Conservation (phyloP, 92 coral and sea anemone species). For the Chrysogorgia sp. region DNA sequence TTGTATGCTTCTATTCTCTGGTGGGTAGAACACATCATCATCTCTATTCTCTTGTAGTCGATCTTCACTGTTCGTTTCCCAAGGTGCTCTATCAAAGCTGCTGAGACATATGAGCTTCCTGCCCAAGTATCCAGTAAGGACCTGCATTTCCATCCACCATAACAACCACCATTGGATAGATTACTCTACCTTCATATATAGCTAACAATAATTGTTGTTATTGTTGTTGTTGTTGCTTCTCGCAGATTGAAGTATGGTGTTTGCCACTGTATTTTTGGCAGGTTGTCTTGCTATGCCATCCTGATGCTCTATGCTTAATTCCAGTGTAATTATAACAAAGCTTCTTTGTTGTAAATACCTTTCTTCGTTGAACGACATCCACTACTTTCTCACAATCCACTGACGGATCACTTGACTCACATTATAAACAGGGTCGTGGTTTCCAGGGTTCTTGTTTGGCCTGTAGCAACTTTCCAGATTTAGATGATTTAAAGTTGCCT, state of each 20-base stretch:
- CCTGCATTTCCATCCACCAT: constrained; percentile 47
- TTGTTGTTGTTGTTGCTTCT: constrained; percentile 42
- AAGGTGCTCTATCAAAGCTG: constrained; percentile 54
- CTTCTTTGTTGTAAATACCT: constrained; percentile 32
- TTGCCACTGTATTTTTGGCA: constrained; percentile 55
- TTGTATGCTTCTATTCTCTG: constrained; percentile 54
- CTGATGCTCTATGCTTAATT: constrained; percentile 55
- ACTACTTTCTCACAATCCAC: constrained; percentile 66
- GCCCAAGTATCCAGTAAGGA: constrained; percentile 13
- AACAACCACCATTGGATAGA: constrained; percentile 49
- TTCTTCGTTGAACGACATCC: constrained; percentile 54
- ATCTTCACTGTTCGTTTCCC: constrained; percentile 48
- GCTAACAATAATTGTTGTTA: constrained; percentile 54
- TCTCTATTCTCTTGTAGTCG: constrained; percentile 54
- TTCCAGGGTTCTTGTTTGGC: constrained; percentile 53
- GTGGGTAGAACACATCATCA: constrained; percentile 62
- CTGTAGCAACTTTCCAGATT: constrained; percentile 8
- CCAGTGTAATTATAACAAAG: constrained; percentile 71
- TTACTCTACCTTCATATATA: constrained; percentile 48
- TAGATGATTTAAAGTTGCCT: neutral
- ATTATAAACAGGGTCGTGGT: constrained; percentile 59
- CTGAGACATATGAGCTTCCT: constrained; percentile 59
- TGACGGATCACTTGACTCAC: constrained; percentile 47
- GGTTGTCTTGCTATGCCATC: constrained; percentile 49
- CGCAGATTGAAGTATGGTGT: constrained; percentile 72